Evolutionary conservation across 2,797 vertebrate species (phyloP), one percentile per base, ranked within the genome.

Genomic region (Pitangus sulphuratus): DNA sequence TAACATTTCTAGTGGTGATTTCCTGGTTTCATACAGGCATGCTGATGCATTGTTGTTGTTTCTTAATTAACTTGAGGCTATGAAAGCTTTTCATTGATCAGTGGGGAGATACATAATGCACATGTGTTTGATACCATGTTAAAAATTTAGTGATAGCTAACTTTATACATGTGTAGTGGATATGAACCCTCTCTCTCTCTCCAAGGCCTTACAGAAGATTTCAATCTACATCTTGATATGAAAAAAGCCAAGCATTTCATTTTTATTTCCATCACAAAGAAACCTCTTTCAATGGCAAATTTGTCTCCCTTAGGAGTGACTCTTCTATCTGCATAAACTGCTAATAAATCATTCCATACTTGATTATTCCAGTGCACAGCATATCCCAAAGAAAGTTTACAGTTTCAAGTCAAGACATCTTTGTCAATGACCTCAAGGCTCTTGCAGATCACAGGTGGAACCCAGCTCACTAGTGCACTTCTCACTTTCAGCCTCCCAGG

Each of bases 321-420:
- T 39, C 85, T 42, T 84, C 79, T 74, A 31, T 60, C 84, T 93
- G 54, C 87, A 79, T 60, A 42, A 87, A 91, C 84, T 2, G 16
- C 75, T 91, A 95, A 88, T 97, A 96, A 96, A 97, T 94, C 95
- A 90, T 70, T 64, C 65, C 7, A 4, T 69, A 21, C 44, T 82
- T 77, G 72, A 85, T 68, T 70, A 84, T 84, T 64, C 60, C 28
- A 18, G 60, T 1, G 1, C 77, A 69, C 25, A 79, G 61, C 81
- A 65, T 35, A 88, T 92, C 91, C 87, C 74, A 19, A 81, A 88
- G 86, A 84, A 95, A 76, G 91, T 87, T 95, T 87, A 78, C 15
- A 17, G 56, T 89, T 96, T 95, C 94, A 96, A 96, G 91, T 92
- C 93, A 95, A 94, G 89, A 93, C 92, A 94, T 40, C 92, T 95